Base-by-base conservation (phyloP, 2,797 vertebrate species). In the Malacoctenus gilli region DNA sequence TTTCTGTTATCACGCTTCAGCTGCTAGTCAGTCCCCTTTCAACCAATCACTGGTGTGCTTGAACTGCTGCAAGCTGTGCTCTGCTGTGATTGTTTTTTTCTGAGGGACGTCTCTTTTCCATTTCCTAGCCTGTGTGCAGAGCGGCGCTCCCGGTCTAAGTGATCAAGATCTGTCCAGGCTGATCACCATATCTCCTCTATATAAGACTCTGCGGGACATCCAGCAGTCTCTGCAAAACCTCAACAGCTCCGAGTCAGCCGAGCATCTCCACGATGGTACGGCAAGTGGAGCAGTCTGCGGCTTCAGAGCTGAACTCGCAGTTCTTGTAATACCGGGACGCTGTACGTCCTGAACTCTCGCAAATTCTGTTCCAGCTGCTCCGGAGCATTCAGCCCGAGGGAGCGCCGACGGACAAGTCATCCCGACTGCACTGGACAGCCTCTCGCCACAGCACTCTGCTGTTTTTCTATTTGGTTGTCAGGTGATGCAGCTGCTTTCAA, bases 401-500 rank as follows among this genome's bases (percentile, higher is more conserved):
- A 60, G 56, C 21, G 12, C 46, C n/a, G 36, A 68, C 1, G 69
- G 59, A 1, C 74, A 74, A 16, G 82, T 94, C 12, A 59, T 91
- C 55, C 90, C 92, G 0, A 86, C 87, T 28, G 64, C 92, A 8
- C 64, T 93, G 53, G 88, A 91, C 69, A 88, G 58, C 59, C 91
- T 95, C 41, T 91, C 93, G 3, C 89, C 93, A 21, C 88, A 86
- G 10, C 87, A 91, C 74, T 90, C 90, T 1, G 83, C 91, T 1
- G 54, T 94, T 51, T 95, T 92, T 77, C 74, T 91, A 19, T 94
- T 94, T 60, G 94, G 93, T 49, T 92, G 92, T 64, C 86, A 89
- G 19, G 82, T 94, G 55, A 64, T 91, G 59, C 81, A 79, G 50
- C 64, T 92, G 60, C 86, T 94, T 16, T 82, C 80, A 59, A 79